phyloP scores from a whole-genome alignment of 2,888 invertebrate species.

The Folsomia candida region DNA sequence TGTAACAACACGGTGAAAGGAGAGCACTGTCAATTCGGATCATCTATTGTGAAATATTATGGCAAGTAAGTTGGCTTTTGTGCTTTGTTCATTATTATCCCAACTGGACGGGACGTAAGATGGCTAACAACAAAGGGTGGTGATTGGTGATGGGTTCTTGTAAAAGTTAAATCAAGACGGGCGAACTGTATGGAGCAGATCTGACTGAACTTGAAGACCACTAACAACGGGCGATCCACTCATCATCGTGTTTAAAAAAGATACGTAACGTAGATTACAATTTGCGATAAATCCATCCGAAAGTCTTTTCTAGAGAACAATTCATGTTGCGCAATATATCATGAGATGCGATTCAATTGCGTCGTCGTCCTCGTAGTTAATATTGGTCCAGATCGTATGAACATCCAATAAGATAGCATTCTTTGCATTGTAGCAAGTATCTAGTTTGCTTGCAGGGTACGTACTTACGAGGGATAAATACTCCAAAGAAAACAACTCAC shows the following conservation, averaged over 20 bases:
- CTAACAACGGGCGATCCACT: not conserved
- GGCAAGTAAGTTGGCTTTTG: not conserved
- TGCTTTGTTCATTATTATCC: not conserved
- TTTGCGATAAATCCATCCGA: constrained; percentile 15
- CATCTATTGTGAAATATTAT: too few relatives aligned
- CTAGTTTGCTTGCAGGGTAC: too few relatives aligned
- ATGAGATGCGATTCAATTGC: not conserved
- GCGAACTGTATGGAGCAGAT: too few relatives aligned
- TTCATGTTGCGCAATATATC: constrained; percentile 4
- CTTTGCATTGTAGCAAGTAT: too few relatives aligned
- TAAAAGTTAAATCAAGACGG: not conserved
- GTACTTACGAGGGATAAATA: too few relatives aligned
- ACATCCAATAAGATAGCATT: too few relatives aligned
- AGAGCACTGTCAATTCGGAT: too few relatives aligned
- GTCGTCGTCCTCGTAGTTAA: too few relatives aligned
- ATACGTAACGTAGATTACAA: not conserved
- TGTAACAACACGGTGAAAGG: too few relatives aligned
- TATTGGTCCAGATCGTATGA: too few relatives aligned
- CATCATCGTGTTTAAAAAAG: not conserved
- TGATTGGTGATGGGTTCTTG: not conserved
- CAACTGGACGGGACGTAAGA: not conserved
- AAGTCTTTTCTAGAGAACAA: not conserved
- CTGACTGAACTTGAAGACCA: too few relatives aligned
- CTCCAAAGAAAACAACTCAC: too few relatives aligned
- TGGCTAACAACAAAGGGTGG: not conserved